These are phyloP conservation scores for Benthosema pterotum DNA, from an alignment of 2,797 vertebrate species.

Conservation along the genomic window DNA sequence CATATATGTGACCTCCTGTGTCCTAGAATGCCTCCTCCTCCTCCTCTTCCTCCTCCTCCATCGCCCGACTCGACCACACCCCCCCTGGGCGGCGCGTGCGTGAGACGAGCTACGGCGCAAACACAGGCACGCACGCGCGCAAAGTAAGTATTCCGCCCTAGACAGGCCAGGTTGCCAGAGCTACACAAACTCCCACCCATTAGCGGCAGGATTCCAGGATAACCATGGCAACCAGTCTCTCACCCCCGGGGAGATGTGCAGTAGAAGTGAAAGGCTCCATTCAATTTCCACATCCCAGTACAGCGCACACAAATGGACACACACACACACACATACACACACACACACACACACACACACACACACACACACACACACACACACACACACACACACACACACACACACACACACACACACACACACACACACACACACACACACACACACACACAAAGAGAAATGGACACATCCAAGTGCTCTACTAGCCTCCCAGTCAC, in stretches of 20 bases:
- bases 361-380: constrained; percentile 77
- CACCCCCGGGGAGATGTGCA: constrained; percentile 90
- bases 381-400: constrained; percentile 64
- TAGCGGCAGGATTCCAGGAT: constrained; percentile 92
- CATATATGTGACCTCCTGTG: constrained; percentile 75
- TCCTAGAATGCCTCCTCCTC: constrained; percentile 79
- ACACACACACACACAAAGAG: constrained; percentile 37
- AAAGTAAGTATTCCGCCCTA: constrained; percentile 81
- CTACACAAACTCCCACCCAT: constrained; percentile 90
- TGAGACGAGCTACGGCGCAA: no score
- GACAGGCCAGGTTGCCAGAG: constrained; percentile 81
- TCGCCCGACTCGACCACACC: constrained; percentile 79
- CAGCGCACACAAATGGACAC: constrained; percentile 82
- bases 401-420: constrained; percentile 59
- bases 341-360: constrained; percentile 73
- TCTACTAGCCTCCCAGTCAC: constrained; percentile 79
- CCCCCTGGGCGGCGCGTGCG: constrained; percentile 57
- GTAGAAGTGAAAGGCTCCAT: constrained; percentile 87
- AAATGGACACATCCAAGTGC: constrained; percentile 73
- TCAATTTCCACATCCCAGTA: constrained; percentile 88
- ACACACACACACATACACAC: constrained; percentile 69
- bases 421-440: constrained; percentile 43
- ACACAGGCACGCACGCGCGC: constrained; percentile 56
- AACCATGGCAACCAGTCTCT: constrained; percentile 97
- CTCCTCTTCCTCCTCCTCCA: no score